Conservation (phyloP, 2,888 invertebrate species). For the Crepidodera aurea region DNA sequence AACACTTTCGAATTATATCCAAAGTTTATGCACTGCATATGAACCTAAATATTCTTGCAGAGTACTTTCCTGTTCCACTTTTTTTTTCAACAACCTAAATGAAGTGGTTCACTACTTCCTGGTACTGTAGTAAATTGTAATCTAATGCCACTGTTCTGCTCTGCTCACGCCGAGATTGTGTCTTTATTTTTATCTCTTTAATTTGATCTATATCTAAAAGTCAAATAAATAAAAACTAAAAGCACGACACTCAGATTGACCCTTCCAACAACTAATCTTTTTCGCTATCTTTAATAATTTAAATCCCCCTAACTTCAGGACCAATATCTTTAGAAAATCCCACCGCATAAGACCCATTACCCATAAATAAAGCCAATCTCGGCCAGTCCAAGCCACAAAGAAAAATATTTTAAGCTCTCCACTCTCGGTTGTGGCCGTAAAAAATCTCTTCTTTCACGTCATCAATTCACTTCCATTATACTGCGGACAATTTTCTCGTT, state of each 20-base stretch:
- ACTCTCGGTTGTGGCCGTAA: slow-evolving; percentile 19
- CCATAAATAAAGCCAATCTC: slow-evolving; percentile 24
- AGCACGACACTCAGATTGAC: neutral
- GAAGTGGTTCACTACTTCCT: too few species aligned
- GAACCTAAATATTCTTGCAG: too few species aligned
- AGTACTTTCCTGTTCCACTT: too few species aligned
- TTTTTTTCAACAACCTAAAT: too few species aligned
- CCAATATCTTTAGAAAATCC: slow-evolving; percentile 14
- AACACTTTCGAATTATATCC: too few species aligned
- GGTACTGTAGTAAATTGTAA: too few species aligned
- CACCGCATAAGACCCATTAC: slow-evolving; percentile 9
- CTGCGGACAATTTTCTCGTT: slow-evolving; percentile 37
- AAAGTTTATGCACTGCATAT: too few species aligned
- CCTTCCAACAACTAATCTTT: neutral
- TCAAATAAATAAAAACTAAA: neutral
- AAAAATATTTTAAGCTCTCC: slow-evolving; percentile 24
- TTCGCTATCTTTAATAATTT: slow-evolving; percentile 11
- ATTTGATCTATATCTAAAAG: too few species aligned
- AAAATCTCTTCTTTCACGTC: slow-evolving; percentile 24
- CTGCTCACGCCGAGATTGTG: too few species aligned
- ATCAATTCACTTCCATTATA: slow-evolving; percentile 36
- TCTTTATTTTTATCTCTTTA: too few species aligned
- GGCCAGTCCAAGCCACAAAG: slow-evolving; percentile 20
- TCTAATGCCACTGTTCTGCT: too few species aligned
- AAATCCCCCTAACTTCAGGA: slow-evolving; percentile 1